Conservation (phyloP, 2,797 vertebrate species). For the Adelosebastes latens region DNA sequence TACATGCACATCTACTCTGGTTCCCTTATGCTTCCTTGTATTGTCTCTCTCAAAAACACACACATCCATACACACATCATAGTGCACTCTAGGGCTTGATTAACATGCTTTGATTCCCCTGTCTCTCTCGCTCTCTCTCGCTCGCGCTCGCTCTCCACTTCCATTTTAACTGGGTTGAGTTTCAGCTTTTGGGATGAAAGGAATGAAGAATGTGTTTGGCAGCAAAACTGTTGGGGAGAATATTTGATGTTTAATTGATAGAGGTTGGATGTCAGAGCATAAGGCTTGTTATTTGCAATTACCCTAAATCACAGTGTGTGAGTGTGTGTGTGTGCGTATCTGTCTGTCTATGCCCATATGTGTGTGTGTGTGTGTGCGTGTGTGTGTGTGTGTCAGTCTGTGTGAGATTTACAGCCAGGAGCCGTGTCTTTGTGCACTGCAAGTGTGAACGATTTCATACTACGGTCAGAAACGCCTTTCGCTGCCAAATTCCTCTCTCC, state of each 20-base stretch:
- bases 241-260: conserved; percentile 69
- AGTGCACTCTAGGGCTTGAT: conserved; percentile 36
- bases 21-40: conserved; percentile 3
- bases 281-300: conserved; percentile 54
- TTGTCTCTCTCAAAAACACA: not conserved
- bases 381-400: not conserved
- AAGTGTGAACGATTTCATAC: conserved; percentile 22
- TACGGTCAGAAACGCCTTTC: conserved; percentile 17
- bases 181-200: conserved; percentile 61
- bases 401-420: conserved; percentile 12
- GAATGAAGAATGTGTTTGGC: conserved; percentile 64
- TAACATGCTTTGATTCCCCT: conserved; percentile 55
- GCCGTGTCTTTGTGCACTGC: not conserved
- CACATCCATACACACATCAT: not conserved
- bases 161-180: conserved; percentile 43
- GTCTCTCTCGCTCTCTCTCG: not conserved
- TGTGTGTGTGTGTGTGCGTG: not conserved
- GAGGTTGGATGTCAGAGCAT: conserved; percentile 47
- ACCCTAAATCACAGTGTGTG: conserved; percentile 22
- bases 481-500: conserved; percentile 28
- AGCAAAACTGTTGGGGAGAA: conserved; percentile 52
- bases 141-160: not conserved
- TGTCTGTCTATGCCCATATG: not conserved
- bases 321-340: not conserved
- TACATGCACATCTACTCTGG: conserved; percentile 32